Base-by-base conservation (phyloP, 2,888 invertebrate species). In the Mesochorus sp. region DNA sequence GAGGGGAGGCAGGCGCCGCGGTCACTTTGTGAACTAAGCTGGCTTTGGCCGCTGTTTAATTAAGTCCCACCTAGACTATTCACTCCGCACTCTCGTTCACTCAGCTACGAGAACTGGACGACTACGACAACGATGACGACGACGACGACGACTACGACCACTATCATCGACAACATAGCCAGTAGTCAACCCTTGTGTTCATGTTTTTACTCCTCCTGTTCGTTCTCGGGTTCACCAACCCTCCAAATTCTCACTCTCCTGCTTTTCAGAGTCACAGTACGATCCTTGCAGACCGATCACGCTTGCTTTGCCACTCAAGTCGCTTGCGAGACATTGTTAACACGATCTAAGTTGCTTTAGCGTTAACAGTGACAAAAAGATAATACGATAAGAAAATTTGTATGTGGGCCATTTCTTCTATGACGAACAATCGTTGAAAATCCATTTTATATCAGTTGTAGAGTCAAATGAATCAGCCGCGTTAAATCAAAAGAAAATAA, bases 11-110 rank as follows among this genome's bases (percentile, higher is more conserved):
- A 87, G 88, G 86, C 88, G 87, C 86, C 88, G 91, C 88, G 91
- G 91, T 91, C 90, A 90, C 91, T 91, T 91, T 91, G 90, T 90
- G 89, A 90, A 88, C 89, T 89, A 89, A 89, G 88, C 89, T 87
- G 87, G 89, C 89, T 89, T 89, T 89, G 86, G 88, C 85, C 85
- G 86, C 86, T 89, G 90, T 91, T 91, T 91, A 91, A 91, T 91
- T 91, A 91, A 91, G 89, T 90, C 89, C 89, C 86, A 87, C 89
- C 89, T 88, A 87, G 87, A 87, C 89, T 88, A 87, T 87, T 88
- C 87, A 83, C 85, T 84, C 86, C 84, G 81, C 81, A 79, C 77
- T 72, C 78, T 76, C 76, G 67, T 82, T 81, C 81, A 61, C 83
- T 82, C 83, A 76, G 80, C 59, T 71, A 55, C 71, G 61, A 53